Percentiles rank a stretch among this genome's conserved stretches.
Conservation (phyloP, 2,113 vertebrate species). For the Cavia porcellus region DNA sequence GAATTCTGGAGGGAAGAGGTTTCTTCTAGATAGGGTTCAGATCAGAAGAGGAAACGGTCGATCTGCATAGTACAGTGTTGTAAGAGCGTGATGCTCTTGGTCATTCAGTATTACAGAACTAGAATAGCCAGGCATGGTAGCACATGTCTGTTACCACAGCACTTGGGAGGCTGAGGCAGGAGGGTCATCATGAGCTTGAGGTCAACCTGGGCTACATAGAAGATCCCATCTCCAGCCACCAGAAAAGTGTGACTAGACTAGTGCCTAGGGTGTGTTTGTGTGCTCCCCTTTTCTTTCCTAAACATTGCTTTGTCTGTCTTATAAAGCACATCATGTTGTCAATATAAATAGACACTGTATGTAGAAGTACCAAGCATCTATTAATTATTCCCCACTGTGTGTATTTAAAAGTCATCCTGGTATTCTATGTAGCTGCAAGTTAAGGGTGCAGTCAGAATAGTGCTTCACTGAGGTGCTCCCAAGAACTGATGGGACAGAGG, state of each 20-base stretch:
- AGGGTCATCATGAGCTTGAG: no score
- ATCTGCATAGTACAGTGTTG: not conserved
- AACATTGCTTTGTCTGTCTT: constrained; percentile 24
- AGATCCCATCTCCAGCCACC: not conserved
- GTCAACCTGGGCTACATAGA: no score
- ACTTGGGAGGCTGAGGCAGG: no score
- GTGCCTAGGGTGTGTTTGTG: not conserved
- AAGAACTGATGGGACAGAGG: not conserved
- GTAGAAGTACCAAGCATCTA: constrained; percentile 12
- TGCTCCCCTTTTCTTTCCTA: constrained; percentile 8
- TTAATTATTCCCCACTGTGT: constrained; percentile 43
- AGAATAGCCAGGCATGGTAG: not conserved
- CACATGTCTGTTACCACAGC: no score
- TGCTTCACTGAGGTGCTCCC: not conserved
- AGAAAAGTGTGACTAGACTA: not conserved
- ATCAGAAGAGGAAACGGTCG: not conserved
- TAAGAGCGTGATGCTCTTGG: no score
- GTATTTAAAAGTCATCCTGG: constrained; percentile 33
- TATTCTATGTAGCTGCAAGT: not conserved
- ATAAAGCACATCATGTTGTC: constrained; percentile 1
- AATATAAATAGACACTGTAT: constrained; percentile 5
- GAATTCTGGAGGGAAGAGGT: not conserved
- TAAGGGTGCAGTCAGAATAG: constrained; percentile 24
- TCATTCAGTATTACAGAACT: constrained; percentile 23
- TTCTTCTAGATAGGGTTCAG: not conserved